Percentiles rank a stretch among this genome's conserved stretches.
Evolutionary conservation across 1,140 invertebrate species (phyloP).

Genomic region (Zaprionus vittiger): DNA sequence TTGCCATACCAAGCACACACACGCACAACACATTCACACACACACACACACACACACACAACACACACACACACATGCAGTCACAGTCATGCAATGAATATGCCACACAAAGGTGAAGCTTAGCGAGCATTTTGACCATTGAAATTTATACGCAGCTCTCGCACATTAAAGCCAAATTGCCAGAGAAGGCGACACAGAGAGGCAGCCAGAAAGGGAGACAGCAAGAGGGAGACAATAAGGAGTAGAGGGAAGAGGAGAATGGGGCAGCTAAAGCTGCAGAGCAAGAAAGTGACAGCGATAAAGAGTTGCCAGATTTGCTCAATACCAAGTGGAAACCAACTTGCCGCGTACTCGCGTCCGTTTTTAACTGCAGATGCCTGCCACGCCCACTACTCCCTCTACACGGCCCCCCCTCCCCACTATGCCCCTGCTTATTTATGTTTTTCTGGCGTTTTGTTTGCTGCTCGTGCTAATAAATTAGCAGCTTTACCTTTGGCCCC

Average conservation of each 20-base stretch:
- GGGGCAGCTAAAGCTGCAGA: neutral
- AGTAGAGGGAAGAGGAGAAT: neutral
- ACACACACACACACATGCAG: neutral
- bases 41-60: neutral
- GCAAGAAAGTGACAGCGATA: conserved; percentile 3
- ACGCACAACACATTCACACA: neutral
- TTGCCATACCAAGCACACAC: conserved; percentile 24
- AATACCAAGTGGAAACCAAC: conserved; percentile 27
- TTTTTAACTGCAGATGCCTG: conserved; percentile 23
- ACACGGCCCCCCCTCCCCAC: neutral
- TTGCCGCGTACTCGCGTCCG: conserved; percentile 44
- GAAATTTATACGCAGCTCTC: conserved; percentile 73
- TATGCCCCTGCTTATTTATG: conserved; percentile 64
- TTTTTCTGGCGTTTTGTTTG: conserved; percentile 68
- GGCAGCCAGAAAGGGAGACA: neutral
- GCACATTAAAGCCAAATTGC: conserved; percentile 62
- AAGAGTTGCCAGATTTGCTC: conserved; percentile 26
- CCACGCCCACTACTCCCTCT: neutral
- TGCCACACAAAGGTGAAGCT: conserved; percentile 51
- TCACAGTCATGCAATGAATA: conserved; percentile 26
- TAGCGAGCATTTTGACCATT: conserved; percentile 71
- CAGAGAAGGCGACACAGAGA: conserved; percentile 11
- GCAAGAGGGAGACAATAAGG: neutral
- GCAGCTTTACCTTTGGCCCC: conserved; percentile 75
- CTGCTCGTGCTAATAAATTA: conserved; percentile 76